A percentile compares a stretch with the other conserved stretches of the same genome.
These are phyloP conservation scores for Caretta caretta DNA, from an alignment of 2,113 vertebrate species.

Conservation along the genomic window DNA sequence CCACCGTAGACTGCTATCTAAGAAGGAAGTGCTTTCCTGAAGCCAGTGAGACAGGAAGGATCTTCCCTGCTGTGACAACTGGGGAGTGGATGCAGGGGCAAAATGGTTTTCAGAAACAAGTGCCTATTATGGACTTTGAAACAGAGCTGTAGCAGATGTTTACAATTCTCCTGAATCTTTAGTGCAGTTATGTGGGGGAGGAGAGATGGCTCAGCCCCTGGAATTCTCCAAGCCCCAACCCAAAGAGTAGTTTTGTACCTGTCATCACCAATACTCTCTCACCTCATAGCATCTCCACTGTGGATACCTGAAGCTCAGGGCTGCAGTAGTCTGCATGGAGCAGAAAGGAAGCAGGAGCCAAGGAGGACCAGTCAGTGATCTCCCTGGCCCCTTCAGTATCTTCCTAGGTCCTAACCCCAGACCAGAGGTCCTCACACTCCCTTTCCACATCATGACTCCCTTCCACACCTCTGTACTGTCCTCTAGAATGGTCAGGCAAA, in stretches of 20 bases:
- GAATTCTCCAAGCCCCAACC: too few relatives aligned
- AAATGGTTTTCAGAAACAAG: not conserved
- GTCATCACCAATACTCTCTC: not conserved
- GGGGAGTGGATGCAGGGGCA: not conserved
- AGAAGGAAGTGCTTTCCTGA: not conserved
- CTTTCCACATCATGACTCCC: not conserved
- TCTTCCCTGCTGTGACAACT: not conserved
- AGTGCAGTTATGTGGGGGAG: not conserved
- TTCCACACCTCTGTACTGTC: not conserved
- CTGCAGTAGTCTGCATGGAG: not conserved
- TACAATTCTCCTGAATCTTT: not conserved
- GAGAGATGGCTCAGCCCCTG: too few relatives aligned
- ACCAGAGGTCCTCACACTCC: not conserved
- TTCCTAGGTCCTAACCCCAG: not conserved
- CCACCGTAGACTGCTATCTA: too few relatives aligned
- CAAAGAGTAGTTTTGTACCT: too few relatives aligned
- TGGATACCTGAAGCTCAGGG: too few relatives aligned
- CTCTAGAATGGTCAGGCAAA: not conserved
- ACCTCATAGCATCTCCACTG: not conserved
- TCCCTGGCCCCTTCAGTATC: not conserved
- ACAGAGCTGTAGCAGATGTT: not conserved
- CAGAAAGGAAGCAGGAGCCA: not conserved
- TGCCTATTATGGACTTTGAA: too few relatives aligned
- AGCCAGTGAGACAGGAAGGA: too few relatives aligned
- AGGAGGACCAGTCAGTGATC: not conserved